Conservation (phyloP, 1,140 invertebrate species). For the Drosophila simulans region DNA sequence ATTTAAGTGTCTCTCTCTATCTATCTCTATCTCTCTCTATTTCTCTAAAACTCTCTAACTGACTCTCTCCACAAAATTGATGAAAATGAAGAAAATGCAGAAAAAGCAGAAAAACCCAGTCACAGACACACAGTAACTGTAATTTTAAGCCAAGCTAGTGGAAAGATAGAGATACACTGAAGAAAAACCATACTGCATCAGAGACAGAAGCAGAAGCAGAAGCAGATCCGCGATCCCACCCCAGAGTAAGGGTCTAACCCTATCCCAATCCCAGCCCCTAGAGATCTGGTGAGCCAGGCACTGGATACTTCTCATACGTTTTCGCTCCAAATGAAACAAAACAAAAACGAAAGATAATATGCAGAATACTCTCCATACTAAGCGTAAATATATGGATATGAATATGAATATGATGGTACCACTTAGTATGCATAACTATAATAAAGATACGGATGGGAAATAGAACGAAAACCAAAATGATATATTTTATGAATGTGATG, state of each 20-base stretch:
- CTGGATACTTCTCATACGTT: conserved; percentile 23
- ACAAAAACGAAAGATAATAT: conserved; percentile 20
- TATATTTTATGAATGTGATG: conserved; percentile 74
- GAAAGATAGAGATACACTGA: conserved; percentile 12
- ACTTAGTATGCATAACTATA: conserved; percentile 38
- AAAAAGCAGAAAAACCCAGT: not conserved
- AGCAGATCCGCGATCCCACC: conserved; percentile 48
- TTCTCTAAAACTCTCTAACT: conserved; percentile 19
- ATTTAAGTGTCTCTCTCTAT: conserved; percentile 40
- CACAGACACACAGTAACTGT: conserved; percentile 8
- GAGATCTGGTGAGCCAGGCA: conserved; percentile 2
- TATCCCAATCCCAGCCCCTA: conserved; percentile 24
- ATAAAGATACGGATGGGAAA: not conserved
- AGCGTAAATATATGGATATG: conserved; percentile 42
- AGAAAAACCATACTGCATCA: not conserved
- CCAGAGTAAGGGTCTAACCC: conserved; percentile 51
- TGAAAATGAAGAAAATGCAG: not conserved
- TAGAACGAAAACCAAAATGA: conserved; percentile 6
- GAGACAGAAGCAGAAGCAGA: conserved; percentile 5
- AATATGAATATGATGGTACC: conserved; percentile 20
- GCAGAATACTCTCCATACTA: conserved; percentile 38
- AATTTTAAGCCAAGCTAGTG: conserved; percentile 33
- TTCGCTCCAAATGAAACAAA: conserved; percentile 25
- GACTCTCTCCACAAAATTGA: not conserved
- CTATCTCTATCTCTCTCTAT: conserved; percentile 10